Evolutionary conservation across 2,113 vertebrate species (phyloP).

Genomic region (Chauna torquata): DNA sequence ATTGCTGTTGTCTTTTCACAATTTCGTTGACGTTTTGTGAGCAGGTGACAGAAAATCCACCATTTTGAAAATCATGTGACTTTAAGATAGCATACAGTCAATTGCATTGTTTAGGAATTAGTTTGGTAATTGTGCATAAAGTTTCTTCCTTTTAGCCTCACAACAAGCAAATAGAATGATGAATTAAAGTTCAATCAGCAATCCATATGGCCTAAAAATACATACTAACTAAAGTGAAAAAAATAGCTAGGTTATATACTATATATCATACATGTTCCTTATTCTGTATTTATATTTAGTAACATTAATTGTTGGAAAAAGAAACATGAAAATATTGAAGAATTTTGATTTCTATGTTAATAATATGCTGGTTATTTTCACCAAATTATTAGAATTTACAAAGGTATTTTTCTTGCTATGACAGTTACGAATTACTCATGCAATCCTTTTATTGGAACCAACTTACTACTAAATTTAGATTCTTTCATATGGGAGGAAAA

Average conservation of each 20-base stretch:
- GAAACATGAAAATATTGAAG: neutral
- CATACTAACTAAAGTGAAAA: neutral
- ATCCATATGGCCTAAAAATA: neutral
- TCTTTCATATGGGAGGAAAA: neutral
- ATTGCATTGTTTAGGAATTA: neutral
- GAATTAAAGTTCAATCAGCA: neutral
- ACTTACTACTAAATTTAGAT: neutral
- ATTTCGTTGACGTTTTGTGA: neutral
- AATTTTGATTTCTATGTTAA: neutral
- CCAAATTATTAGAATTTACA: neutral
- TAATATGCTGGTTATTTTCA: neutral
- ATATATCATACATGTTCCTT: neutral
- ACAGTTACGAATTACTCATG: neutral
- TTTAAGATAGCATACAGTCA: neutral
- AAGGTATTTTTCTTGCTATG: neutral
- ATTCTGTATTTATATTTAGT: accelerated
- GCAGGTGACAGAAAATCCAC: neutral
- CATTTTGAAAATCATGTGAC: neutral
- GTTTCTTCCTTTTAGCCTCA: neutral
- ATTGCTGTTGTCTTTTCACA: neutral
- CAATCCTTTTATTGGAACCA: neutral
- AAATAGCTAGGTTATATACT: neutral
- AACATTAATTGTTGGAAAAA: neutral
- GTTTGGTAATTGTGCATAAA: neutral
- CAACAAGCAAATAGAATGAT: neutral